Percentiles rank a stretch among this genome's conserved stretches.
Conservation (phyloP, 2,888 invertebrate species). For the Diplazon laetatorius region DNA sequence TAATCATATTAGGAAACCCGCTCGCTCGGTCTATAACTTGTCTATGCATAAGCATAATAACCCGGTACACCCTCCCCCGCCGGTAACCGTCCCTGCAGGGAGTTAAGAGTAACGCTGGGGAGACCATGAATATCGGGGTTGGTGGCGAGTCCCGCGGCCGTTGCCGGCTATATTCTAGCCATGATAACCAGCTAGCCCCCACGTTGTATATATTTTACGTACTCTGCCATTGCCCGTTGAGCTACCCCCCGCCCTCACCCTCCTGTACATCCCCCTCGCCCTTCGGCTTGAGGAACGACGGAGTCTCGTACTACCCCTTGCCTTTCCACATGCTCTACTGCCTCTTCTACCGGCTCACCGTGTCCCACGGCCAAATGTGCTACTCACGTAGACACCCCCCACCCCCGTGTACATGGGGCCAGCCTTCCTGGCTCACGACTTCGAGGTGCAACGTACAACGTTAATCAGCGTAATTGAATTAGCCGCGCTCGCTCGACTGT, state of each 20-base stretch:
- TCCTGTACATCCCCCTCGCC: neutral
- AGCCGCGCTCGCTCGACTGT: conserved; percentile 80
- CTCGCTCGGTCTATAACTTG: conserved; percentile 79
- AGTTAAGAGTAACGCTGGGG: conserved; percentile 39
- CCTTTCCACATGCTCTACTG: conserved; percentile 29
- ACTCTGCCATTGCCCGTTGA: conserved; percentile 41
- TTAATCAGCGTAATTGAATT: conserved; percentile 83
- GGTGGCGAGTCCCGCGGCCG: conserved; percentile 50
- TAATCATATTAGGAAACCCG: conserved; percentile 80
- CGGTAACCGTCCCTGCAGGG: conserved; percentile 40
- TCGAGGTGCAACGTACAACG: conserved; percentile 78
- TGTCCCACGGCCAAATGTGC: conserved; percentile 31
- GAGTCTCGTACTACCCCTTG: conserved; percentile 55
- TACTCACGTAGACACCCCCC: conserved; percentile 22
- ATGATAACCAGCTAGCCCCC: conserved; percentile 66
- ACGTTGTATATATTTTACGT: conserved; percentile 52
- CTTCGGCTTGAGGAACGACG: conserved; percentile 58
- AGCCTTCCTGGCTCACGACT: conserved; percentile 43
- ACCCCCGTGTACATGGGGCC: conserved; percentile 15
- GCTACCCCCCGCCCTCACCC: neutral
- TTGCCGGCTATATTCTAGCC: conserved; percentile 75
- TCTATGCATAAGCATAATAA: conserved; percentile 82
- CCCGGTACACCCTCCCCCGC: conserved; percentile 65
- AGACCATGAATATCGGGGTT: conserved; percentile 54
- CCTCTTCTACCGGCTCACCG: conserved; percentile 11